Evolutionary conservation across 2,113 vertebrate genomes (phyloP).

Genomic region (Pachyramphus minor): DNA sequence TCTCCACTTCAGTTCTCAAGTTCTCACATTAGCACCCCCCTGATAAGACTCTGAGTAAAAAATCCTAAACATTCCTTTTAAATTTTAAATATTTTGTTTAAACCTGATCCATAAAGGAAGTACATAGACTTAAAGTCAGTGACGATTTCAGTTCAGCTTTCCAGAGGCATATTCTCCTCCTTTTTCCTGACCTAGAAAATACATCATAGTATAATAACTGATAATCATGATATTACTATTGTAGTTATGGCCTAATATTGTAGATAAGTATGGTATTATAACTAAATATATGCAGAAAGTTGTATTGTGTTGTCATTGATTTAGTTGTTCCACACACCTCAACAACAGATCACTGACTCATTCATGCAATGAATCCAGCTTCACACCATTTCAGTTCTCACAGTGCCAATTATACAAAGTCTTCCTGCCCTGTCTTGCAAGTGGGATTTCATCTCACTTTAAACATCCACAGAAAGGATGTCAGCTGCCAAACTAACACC

Average conservation of each 20-base stretch:
- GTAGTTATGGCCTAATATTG: not conserved
- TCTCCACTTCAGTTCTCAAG: not conserved
- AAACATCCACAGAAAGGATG: not conserved
- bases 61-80: not conserved
- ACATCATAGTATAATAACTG: not conserved
- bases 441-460: not conserved
- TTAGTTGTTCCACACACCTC: not conserved
- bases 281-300: not conserved
- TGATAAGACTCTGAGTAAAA: not conserved
- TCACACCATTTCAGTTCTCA: not conserved
- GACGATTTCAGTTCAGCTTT: not conserved
- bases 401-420: not conserved
- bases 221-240: not conserved
- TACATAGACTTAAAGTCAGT: not conserved
- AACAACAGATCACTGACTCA: not conserved
- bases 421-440: not conserved
- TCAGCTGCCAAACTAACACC: not conserved
- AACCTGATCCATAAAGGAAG: not conserved
- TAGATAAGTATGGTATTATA: not conserved
- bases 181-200: not conserved
- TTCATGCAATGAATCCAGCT: not conserved
- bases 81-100: not conserved
- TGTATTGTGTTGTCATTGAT: not conserved
- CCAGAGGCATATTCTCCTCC: not conserved
- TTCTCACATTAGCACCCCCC: not conserved